phyloP scores from a whole-genome alignment of 2,113 vertebrate species.

The Thymallus thymallus region DNA sequence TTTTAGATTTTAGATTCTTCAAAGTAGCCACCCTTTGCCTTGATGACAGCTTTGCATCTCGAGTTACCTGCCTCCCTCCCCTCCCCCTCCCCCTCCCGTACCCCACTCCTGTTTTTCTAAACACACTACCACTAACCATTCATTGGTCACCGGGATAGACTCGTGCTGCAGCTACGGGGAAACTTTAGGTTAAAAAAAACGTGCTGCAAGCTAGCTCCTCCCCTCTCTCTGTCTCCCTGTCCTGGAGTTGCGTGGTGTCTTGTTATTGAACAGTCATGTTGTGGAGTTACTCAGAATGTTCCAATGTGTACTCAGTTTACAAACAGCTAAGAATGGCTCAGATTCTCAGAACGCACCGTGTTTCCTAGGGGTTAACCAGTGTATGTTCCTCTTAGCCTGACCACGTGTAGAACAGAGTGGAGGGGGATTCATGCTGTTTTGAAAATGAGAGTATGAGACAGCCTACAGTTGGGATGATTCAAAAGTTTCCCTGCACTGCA shows the following conservation, averaged over 20 bases:
- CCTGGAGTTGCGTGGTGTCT: background rate
- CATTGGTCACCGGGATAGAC: background rate
- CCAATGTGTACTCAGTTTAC: constrained; percentile 46
- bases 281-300: constrained; percentile 28
- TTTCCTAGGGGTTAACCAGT: constrained; percentile 25
- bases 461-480: no score
- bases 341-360: background rate
- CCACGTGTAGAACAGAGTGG: background rate
- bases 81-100: no score
- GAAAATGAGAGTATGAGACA: no score
- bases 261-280: background rate
- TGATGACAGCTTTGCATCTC: no score
- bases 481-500: no score
- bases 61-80: no score
- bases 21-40: no score
- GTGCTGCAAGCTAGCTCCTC: background rate
- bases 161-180: background rate
- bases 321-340: constrained; percentile 22
- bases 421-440: background rate
- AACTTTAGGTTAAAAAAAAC: background rate
- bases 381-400: background rate
- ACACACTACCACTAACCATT: background rate
- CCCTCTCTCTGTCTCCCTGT: no score
- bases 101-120: background rate
- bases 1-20: no score